These are phyloP conservation scores for Tragopan temminckii DNA, from an alignment of 2,797 vertebrate genomes.

Conservation along the genomic window DNA sequence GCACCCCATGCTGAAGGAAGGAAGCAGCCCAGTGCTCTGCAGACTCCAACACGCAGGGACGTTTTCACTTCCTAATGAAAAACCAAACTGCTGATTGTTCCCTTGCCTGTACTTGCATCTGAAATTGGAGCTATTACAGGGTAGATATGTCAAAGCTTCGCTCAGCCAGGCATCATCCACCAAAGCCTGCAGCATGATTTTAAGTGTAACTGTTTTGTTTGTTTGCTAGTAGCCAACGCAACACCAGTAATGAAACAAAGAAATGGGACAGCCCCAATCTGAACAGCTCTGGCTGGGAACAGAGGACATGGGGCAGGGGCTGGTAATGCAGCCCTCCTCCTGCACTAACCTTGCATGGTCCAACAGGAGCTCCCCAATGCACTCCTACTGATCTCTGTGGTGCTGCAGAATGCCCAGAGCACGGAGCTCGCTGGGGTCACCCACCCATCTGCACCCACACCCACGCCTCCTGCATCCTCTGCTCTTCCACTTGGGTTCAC, in stretches of 20 bases:
- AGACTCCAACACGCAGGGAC: neutral
- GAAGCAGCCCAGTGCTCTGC: neutral
- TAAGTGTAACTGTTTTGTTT: neutral
- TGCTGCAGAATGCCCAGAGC: too few relatives aligned
- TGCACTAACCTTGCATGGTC: neutral
- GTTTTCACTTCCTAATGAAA: neutral
- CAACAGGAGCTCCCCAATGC: neutral
- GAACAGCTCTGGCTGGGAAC: neutral
- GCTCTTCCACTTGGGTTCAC: slow-evolving; percentile 42
- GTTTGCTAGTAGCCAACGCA: neutral
- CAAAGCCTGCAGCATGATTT: neutral
- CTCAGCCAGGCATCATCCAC: neutral
- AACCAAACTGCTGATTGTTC: neutral
- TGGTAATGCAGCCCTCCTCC: neutral
- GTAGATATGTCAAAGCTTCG: neutral
- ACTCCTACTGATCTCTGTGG: too few relatives aligned
- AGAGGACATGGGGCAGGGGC: neutral
- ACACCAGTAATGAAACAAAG: neutral
- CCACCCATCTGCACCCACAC: neutral
- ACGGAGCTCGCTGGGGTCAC: too few relatives aligned
- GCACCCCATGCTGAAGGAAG: neutral
- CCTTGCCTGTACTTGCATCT: neutral
- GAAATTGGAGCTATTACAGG: neutral
- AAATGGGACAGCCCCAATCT: neutral
- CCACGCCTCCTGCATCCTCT: neutral